Evolutionary conservation across 1,140 invertebrate species (phyloP).

Genomic region (Ephestia elutella): DNA sequence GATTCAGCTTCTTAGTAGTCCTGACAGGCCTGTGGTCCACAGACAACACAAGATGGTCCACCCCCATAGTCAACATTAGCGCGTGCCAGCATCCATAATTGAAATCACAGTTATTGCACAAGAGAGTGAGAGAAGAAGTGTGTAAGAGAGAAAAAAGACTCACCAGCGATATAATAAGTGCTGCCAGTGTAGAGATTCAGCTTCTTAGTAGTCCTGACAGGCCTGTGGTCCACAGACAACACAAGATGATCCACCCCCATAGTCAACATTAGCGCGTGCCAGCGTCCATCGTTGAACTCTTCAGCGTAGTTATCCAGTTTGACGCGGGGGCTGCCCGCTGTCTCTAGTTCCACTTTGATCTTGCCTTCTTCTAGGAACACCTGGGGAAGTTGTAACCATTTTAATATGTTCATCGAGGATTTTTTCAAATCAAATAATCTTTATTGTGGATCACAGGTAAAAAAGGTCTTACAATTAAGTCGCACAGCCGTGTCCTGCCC

Average conservation of each 20-base stretch:
- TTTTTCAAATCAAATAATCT: too few relatives aligned
- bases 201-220: conserved; percentile 85
- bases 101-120: conserved; percentile 77
- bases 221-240: conserved; percentile 84
- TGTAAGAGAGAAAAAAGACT: conserved; percentile 12
- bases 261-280: conserved; percentile 88
- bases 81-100: conserved; percentile 95
- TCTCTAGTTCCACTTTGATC: conserved; percentile 86
- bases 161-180: conserved; percentile 85
- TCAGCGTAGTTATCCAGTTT: conserved; percentile 90
- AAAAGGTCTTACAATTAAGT: too few relatives aligned
- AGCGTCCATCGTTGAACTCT: conserved; percentile 90
- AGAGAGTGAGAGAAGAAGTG: too few relatives aligned
- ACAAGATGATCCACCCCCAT: conserved; percentile 82
- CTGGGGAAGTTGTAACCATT: conserved; percentile 51
- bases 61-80: conserved; percentile 82
- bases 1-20: conserved; percentile 83
- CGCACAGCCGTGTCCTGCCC: too few relatives aligned
- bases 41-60: conserved; percentile 81
- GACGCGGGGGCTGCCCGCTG: conserved; percentile 65
- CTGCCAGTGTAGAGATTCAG: conserved; percentile 84
- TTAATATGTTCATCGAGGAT: too few relatives aligned
- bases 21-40: conserved; percentile 88
- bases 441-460: too few relatives aligned
- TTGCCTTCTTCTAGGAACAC: conserved; percentile 87